Percentiles rank a stretch among this genome's conserved stretches.
phyloP scores from a whole-genome alignment of 2,113 vertebrate species.

The Indri indri region DNA sequence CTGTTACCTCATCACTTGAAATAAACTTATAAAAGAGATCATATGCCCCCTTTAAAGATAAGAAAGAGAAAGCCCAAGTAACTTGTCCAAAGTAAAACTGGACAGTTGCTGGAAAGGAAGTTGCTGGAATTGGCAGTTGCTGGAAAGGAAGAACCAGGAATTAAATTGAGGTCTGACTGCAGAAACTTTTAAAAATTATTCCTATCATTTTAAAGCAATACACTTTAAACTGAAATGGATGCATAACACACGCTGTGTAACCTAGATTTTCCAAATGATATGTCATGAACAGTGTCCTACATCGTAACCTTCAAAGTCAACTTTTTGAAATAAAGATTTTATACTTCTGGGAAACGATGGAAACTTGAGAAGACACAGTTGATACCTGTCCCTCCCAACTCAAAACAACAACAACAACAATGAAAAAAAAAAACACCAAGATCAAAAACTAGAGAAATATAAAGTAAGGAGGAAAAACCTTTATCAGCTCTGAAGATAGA shows the following conservation, averaged over 20 bases:
- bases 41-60: not conserved
- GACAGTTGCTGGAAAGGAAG: too few relatives aligned
- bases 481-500: not conserved
- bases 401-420: not conserved
- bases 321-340: not conserved
- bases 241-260: not conserved
- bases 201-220: not conserved
- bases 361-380: not conserved
- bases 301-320: not conserved
- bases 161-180: not conserved
- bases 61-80: constrained; percentile 1
- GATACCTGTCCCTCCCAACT: not conserved
- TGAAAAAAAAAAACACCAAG: not conserved
- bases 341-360: not conserved
- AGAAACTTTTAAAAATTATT: not conserved
- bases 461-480: not conserved
- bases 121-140: too few relatives aligned
- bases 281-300: not conserved
- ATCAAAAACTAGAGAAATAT: not conserved
- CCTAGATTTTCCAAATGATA: not conserved
- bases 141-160: not conserved
- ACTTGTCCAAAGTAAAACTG: not conserved
- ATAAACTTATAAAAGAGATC: not conserved
- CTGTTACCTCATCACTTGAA: not conserved
- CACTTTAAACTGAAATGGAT: constrained; percentile 3